phyloP scores from a whole-genome alignment of 2,113 vertebrate genomes.

The mouse (Mus musculus) region GRCm39 chr4:32520501-32521000 shows the following conservation, averaged over 20 bases:
- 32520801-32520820: slow-evolving; percentile 56
- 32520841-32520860: slow-evolving; percentile 38
- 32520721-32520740: not conserved
- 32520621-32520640: not conserved
- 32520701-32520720: not conserved
- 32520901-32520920: slow-evolving; percentile 79
- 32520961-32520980: slow-evolving; percentile 68
- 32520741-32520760: slow-evolving; percentile 55
- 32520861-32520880: slow-evolving; percentile 60
- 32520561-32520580: not conserved
- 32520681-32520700: not conserved
- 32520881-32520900: slow-evolving; percentile 50
- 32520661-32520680: slow-evolving; percentile 28
- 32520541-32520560: not conserved
- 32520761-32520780: slow-evolving; percentile 61
- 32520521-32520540: slow-evolving; percentile 13
- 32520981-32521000: slow-evolving; percentile 30
- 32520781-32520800: slow-evolving; percentile 78
- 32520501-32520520: not conserved
- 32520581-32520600: not conserved
- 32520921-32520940: slow-evolving; percentile 78
- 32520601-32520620: not conserved
- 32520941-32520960: slow-evolving; percentile 70
- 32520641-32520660: not conserved
- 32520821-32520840: slow-evolving; percentile 78